A percentile compares a stretch with the other conserved stretches of the same genome.
phyloP scores from a whole-genome alignment of 2,113 vertebrate species.

The Pachyramphus minor region DNA sequence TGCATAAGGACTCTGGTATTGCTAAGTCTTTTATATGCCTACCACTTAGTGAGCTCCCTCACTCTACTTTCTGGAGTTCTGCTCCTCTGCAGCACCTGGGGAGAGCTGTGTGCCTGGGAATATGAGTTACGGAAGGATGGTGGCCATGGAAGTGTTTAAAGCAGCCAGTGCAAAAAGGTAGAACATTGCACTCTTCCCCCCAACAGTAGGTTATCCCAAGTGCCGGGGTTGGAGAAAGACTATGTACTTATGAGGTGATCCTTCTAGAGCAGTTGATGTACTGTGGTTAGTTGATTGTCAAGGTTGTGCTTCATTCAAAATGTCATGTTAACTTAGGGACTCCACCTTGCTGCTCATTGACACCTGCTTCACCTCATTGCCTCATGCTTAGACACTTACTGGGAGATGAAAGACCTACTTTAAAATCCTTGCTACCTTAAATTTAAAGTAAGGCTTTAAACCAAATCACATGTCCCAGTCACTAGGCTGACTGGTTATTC shows the following conservation, averaged over 20 bases:
- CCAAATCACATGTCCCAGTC: not conserved
- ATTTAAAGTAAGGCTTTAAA: not conserved
- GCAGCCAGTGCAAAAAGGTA: not conserved
- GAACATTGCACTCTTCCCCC: not conserved
- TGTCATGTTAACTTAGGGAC: not conserved
- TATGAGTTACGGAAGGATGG: not conserved
- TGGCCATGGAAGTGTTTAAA: not conserved
- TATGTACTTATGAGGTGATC: not conserved
- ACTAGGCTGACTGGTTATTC: not conserved
- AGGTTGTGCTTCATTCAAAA: not conserved
- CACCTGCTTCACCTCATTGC: not conserved
- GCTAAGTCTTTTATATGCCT: not conserved
- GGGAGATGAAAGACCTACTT: not conserved
- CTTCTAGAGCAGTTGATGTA: not conserved
- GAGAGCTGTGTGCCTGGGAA: not conserved
- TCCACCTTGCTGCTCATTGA: accelerated
- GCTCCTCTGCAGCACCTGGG: not conserved
- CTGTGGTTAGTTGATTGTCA: not conserved
- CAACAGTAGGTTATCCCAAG: not conserved
- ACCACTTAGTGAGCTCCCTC: not conserved
- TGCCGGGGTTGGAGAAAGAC: not conserved
- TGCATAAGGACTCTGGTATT: not conserved
- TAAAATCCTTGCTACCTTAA: not conserved
- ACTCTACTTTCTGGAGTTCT: not conserved
- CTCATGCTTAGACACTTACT: not conserved